These are phyloP conservation scores for Neomicropteryx cornuta DNA, from an alignment of 1,140 invertebrate genomes.

Conservation along the genomic window DNA sequence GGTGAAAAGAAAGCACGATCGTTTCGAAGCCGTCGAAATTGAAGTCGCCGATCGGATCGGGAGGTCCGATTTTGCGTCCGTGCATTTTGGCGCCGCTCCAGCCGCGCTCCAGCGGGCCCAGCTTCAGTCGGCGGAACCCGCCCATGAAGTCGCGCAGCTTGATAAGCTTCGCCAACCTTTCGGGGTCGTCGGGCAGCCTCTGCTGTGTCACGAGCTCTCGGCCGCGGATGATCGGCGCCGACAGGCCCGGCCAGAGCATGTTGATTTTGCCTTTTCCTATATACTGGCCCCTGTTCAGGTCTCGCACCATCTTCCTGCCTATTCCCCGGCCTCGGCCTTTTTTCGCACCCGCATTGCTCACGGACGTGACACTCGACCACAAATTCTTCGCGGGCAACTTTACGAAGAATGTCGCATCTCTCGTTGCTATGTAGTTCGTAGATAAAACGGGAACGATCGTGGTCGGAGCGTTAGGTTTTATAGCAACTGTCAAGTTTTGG, in stretches of 20 bases:
- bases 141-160: conserved; percentile 62
- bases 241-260: conserved; percentile 88
- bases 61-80: conserved; percentile 77
- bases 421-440: no score
- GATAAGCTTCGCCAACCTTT: conserved; percentile 57
- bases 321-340: conserved; percentile 83
- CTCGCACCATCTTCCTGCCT: conserved; percentile 57
- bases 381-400: conserved; percentile 67
- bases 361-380: conserved; percentile 90
- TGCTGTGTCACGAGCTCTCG: conserved; percentile 61
- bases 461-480: no score
- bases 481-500: no score
- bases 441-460: no score
- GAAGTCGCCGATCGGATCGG: conserved; percentile 72
- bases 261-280: conserved; percentile 79
- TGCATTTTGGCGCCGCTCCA: conserved; percentile 75
- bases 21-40: conserved; percentile 12
- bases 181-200: conserved; percentile 56
- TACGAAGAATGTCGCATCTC: no score
- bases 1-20: no score
- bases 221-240: conserved; percentile 68
- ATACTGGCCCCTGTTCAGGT: conserved; percentile 84
- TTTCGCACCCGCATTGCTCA: conserved; percentile 92
- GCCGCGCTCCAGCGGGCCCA: conserved; percentile 75
- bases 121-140: conserved; percentile 43